Evolutionary conservation across 1,140 invertebrate genomes (phyloP), one percentile per base, ranked within the genome.

Genomic region (Hydropsyche tenuis): DNA sequence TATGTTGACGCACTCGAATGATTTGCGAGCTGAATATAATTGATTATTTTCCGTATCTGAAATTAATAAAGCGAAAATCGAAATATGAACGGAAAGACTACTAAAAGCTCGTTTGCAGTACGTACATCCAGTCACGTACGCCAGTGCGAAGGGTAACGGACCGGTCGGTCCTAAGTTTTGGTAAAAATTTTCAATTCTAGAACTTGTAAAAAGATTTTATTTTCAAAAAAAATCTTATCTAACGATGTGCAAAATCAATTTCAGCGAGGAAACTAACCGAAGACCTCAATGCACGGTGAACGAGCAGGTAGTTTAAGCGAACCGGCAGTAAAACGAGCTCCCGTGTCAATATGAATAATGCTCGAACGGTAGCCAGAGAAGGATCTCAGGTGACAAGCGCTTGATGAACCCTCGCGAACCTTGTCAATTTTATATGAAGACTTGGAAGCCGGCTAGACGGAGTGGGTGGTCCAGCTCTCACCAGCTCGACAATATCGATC

Each of bases 371-470:
- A 37, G 48, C 14, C n/a, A 5, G 56, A 9, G 9, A 5, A 63
- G 16, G 60, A 27, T 63, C 60, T 63, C 60, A 63, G 60, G 60
- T 63, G 30, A 42, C 60, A 63, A 37, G 30, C 60, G 30, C 60
- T 30, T 27, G 60, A 63, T 63, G 60, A 42, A 42, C 25, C 23
- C 30, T 42, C 27, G 60, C 60, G 30, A 63, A 63, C 30, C 23
- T 63, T 63, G 60, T 30, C 60, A 63, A 42, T 63, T 63, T 63
- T 63, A 22, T 25, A 63, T 63, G 60, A 42, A 53, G 48, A 63
- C 23, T 27, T 63, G 60, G 23, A n/a, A 22, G 23, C 14, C 25
- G 30, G 60, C 60, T 42, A 42, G 30, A 42, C 60, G 23, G 60
- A 63, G 23, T 63, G 60, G 60, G 60, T 63, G 60, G 60, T 63